These are phyloP conservation scores for Ctena decussata DNA, from an alignment of 2,888 invertebrate genomes.

Conservation along the genomic window DNA sequence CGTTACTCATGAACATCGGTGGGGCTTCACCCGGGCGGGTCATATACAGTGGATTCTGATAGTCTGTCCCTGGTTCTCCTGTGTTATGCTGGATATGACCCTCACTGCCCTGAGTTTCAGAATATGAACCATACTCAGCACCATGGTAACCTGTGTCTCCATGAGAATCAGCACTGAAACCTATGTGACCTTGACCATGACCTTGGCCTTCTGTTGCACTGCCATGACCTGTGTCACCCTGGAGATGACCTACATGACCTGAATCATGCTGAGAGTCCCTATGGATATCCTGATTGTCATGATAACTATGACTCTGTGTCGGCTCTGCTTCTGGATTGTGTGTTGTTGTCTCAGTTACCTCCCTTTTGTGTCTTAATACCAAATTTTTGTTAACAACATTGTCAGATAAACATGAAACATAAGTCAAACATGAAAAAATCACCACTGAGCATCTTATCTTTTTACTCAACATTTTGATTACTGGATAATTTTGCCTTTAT, in stretches of 20 bases:
- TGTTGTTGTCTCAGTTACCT: background rate
- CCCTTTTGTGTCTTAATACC: background rate
- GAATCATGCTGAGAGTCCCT: background rate
- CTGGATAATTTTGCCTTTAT: no score
- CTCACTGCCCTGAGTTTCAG: background rate
- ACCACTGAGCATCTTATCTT: background rate
- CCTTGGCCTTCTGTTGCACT: background rate
- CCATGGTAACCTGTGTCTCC: background rate
- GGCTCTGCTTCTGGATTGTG: background rate
- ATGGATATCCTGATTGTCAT: background rate
- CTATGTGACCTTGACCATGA: background rate
- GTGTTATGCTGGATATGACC: no score
- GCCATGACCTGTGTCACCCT: background rate
- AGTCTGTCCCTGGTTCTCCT: background rate
- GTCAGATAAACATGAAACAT: background rate
- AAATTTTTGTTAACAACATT: background rate
- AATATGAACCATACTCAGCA: background rate
- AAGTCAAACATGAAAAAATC: background rate
- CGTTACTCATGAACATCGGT: conserved; percentile 18
- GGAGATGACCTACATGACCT: background rate
- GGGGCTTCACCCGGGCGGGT: conserved; percentile 30
- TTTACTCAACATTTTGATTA: background rate
- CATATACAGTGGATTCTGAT: conserved; percentile 43
- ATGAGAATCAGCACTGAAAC: background rate
- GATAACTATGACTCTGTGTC: background rate